Evolutionary conservation across 1,140 invertebrate species (phyloP).

Genomic region (Cataglyphis hispanica): DNA sequence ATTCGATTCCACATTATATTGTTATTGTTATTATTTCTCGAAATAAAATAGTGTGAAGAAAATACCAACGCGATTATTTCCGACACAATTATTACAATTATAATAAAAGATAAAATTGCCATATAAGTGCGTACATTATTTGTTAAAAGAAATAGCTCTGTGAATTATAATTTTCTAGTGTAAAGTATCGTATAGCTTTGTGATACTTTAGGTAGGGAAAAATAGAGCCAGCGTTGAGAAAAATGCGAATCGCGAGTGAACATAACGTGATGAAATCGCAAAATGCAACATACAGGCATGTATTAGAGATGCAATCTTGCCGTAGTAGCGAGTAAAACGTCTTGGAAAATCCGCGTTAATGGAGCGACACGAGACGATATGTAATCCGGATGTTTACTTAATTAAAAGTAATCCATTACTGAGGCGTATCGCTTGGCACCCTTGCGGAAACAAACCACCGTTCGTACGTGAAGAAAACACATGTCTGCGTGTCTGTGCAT

Average conservation of each 20-base stretch:
- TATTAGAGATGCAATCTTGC: constrained; percentile 35
- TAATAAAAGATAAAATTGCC: no score
- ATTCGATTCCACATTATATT: no score
- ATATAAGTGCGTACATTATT: no score
- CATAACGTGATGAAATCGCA: constrained; percentile 35
- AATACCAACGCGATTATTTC: no score
- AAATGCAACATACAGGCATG: constrained; percentile 30
- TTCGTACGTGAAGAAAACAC: constrained; percentile 46
- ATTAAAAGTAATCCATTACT: constrained; percentile 81
- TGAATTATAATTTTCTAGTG: no score
- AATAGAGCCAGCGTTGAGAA: neutral
- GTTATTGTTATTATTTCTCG: no score
- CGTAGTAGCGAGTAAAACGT: constrained; percentile 31
- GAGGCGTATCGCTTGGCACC: constrained; percentile 50
- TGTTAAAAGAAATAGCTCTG: no score
- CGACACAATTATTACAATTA: no score
- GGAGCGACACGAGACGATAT: constrained; percentile 55
- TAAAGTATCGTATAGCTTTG: no score
- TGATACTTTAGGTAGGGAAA: neutral
- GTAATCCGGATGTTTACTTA: constrained; percentile 78
- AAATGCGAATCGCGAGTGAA: neutral
- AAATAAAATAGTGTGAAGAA: no score
- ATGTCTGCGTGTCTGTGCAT: constrained; percentile 44
- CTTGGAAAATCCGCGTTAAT: constrained; percentile 68
- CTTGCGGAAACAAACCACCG: neutral